Conservation (phyloP, 2,888 invertebrate species). For the Myopa tessellatipennis region DNA sequence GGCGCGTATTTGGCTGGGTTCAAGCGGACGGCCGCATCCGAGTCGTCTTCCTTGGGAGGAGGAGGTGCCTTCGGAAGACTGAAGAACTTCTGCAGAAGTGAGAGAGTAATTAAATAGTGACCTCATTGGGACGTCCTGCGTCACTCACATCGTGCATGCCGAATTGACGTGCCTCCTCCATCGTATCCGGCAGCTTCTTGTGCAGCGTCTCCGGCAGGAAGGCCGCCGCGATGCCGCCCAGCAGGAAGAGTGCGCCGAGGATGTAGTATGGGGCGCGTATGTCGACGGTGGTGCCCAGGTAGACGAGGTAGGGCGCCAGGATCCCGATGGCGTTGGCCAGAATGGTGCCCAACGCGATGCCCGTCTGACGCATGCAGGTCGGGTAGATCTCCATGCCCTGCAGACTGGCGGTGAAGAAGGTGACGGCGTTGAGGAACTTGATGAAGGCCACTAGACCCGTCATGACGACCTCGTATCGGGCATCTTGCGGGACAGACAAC, state of each 20-base stretch:
- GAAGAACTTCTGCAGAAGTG: conserved; percentile 64
- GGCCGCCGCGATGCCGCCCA: conserved; percentile 69
- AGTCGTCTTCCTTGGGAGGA: conserved; percentile 1
- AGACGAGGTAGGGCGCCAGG: conserved; percentile 74
- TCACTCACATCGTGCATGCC: conserved; percentile 68
- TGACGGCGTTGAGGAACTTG: conserved; percentile 71
- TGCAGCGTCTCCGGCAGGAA: conserved; percentile 76
- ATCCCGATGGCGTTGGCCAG: conserved; percentile 71
- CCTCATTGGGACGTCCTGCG: background rate
- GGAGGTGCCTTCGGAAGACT: conserved; percentile 63
- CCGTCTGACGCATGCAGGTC: conserved; percentile 75
- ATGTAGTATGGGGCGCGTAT: conserved; percentile 68
- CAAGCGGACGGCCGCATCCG: conserved; percentile 50
- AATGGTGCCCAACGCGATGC: conserved; percentile 73
- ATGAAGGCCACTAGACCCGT: conserved; percentile 68
- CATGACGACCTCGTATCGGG: conserved; percentile 58
- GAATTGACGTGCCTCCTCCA: conserved; percentile 73
- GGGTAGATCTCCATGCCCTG: conserved; percentile 77
- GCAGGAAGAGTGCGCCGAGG: conserved; percentile 65
- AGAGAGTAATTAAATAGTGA: conserved; percentile 1
- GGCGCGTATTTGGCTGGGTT: conserved; percentile 55
- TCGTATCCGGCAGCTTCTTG: conserved; percentile 74
- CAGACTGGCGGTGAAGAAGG: conserved; percentile 73
- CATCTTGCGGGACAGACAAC: conserved; percentile 52
- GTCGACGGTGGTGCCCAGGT: conserved; percentile 69